Evolutionary conservation across 1,140 invertebrate genomes (phyloP), one percentile per base, ranked within the genome.

Genomic region (Heliconius eleuchia): DNA sequence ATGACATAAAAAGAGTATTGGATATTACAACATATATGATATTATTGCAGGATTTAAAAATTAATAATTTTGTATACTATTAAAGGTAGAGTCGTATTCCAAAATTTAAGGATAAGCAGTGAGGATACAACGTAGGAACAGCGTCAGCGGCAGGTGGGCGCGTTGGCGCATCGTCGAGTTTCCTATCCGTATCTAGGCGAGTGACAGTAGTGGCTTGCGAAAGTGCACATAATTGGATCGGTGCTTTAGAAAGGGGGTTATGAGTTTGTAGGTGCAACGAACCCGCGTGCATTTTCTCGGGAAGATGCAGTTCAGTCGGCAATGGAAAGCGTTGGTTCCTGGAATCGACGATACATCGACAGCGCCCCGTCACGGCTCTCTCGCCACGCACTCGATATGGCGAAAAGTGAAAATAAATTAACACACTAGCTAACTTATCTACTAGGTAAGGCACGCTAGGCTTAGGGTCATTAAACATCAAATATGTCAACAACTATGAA

Each of bases 151-250:
- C 76, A 77, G 76, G 88, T 91, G 88, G 88, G 85, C 86, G 85
- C 78, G 87, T 88, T 80, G 87, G 91, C 89, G 88, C 88, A 90
- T 88, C 88, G 87, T 77, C 81, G 88, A 89, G 91, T 93, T 92
- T 91, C 91, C 91, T 93, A 94, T 93, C 86, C 86, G 91, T 93
- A 94, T 93, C 92, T 93, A 94, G 92, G 92, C 92, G 88, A 92
- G 91, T 90, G 91, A 94, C 92, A 93, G 92, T 92, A 92, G 91
- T 90, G 84, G 88, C 90, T 93, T 92, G 91, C 92, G 92, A 94
- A 94, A 94, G 92, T 94, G 91, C 92, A 93, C 91, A 93, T 94
- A 94, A 94, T 94, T 94, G 92, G 91, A 94, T 94, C 92, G 92
- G 88, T 87, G 91, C 92, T 94, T 94, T 92, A 92, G 92, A 93